Evolutionary conservation across 2,888 invertebrate genomes (phyloP).

Genomic region (Cistogaster globosa): DNA sequence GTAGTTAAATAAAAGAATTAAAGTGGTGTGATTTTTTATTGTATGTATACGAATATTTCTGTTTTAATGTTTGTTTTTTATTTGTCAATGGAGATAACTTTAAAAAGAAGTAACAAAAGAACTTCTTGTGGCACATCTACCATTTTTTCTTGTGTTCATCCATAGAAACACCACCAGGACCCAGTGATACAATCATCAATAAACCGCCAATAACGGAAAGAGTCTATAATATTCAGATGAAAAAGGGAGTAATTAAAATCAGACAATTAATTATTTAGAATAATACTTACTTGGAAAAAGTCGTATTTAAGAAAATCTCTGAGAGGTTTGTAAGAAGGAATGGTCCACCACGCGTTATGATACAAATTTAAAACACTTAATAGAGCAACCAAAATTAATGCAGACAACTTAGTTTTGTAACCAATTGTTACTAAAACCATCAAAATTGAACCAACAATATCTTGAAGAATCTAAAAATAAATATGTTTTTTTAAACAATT

Average conservation of each 20-base stretch:
- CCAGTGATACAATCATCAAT: slow-evolving; percentile 98
- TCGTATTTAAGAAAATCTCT: slow-evolving; percentile 99
- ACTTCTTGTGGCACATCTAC: slow-evolving; percentile 76
- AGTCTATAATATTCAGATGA: slow-evolving; percentile 89
- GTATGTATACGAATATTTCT: slow-evolving; percentile 40
- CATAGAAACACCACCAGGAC: slow-evolving; percentile 99
- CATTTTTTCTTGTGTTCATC: slow-evolving; percentile 99
- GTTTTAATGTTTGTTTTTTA: slow-evolving; percentile 34
- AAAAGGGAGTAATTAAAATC: background rate
- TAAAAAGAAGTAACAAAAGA: slow-evolving; percentile 51
- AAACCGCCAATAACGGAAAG: slow-evolving; percentile 99
- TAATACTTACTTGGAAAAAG: slow-evolving; percentile 95
- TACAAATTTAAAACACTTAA: slow-evolving; percentile 96
- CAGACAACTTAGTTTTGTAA: slow-evolving; percentile 99
- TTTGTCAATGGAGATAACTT: slow-evolving; percentile 24
- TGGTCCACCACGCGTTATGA: slow-evolving; percentile 99
- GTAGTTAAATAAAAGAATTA: slow-evolving; percentile 71
- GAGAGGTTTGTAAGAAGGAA: slow-evolving; percentile 96
- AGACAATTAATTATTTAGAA: background rate
- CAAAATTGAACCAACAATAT: slow-evolving; percentile 95
- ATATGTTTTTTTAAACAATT: background rate
- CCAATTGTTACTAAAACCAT: slow-evolving; percentile 98
- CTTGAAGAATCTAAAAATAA: slow-evolving; percentile 90
- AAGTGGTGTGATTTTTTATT: slow-evolving; percentile 52
- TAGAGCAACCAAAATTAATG: slow-evolving; percentile 95